Evolutionary conservation across 2,113 vertebrate genomes (phyloP).

Genomic region (Ibidorhyncha struthersii): DNA sequence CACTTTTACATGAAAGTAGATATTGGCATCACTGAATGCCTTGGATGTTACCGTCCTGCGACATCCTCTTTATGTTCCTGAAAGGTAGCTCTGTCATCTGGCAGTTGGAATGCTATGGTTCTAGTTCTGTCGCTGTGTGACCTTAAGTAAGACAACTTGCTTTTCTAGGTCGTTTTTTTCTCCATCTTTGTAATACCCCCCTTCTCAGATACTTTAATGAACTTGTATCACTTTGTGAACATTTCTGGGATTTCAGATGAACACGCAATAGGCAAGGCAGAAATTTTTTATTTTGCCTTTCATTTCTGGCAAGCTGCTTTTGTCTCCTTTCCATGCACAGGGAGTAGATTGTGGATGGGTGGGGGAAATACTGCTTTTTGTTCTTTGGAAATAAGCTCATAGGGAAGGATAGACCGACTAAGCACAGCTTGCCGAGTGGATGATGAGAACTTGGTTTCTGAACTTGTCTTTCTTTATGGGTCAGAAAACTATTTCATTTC

Average conservation of each 20-base stretch:
- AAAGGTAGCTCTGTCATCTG: neutral
- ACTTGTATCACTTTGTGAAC: neutral
- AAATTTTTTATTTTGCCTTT: neutral
- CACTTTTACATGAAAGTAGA: neutral
- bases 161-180: neutral
- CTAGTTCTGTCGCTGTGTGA: neutral
- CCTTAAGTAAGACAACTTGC: neutral
- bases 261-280: neutral
- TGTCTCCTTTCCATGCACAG: neutral
- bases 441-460: neutral
- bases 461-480: neutral
- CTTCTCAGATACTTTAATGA: neutral
- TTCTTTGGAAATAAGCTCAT: neutral
- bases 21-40: neutral
- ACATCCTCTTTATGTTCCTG: neutral
- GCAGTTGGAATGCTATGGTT: neutral
- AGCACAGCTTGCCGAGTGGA: neutral
- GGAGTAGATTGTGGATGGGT: neutral
- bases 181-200: neutral
- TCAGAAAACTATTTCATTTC: neutral
- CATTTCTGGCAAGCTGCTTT: neutral
- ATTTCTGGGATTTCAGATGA: neutral
- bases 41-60: neutral
- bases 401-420: neutral
- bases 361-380: neutral